Conservation (phyloP, 2,888 invertebrate species). For the Trachelus tabidus region DNA sequence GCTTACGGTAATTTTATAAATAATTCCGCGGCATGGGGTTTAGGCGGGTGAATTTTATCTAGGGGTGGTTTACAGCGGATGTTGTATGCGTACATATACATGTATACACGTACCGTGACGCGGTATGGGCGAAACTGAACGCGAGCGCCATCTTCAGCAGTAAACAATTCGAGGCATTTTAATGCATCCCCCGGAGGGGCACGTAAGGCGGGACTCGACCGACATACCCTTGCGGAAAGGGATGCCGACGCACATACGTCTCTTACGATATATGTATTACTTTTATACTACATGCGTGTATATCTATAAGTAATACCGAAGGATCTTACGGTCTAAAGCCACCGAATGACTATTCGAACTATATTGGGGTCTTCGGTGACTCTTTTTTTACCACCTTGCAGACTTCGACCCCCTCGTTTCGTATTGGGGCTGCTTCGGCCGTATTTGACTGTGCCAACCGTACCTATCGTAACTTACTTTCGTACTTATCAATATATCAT, state of each 20-base stretch:
- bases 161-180: slow-evolving; percentile 56
- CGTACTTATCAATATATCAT: no score
- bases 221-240: slow-evolving; percentile 32
- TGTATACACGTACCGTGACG: neutral
- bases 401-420: neutral
- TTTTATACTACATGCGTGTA: neutral
- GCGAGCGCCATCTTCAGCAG: slow-evolving; percentile 28
- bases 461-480: no score
- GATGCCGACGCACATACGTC: no score
- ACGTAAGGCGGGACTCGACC: slow-evolving; percentile 47
- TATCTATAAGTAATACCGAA: slow-evolving; percentile 12
- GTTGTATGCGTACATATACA: slow-evolving; percentile 26
- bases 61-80: slow-evolving; percentile 46
- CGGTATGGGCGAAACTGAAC: neutral
- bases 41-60: slow-evolving; percentile 38
- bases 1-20: slow-evolving; percentile 40
- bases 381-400: slow-evolving; percentile 28
- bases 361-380: slow-evolving; percentile 48
- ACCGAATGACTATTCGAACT: slow-evolving; percentile 54
- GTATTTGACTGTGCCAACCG: no score
- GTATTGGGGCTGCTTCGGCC: no score
- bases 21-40: slow-evolving; percentile 31
- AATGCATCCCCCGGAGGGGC: slow-evolving; percentile 46
- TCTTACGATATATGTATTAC: neutral
- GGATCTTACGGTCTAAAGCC: slow-evolving; percentile 52